These are phyloP conservation scores for Scolopax bukidnonensis DNA, from an alignment of 2,797 vertebrate genomes.

Conservation along the genomic window DNA sequence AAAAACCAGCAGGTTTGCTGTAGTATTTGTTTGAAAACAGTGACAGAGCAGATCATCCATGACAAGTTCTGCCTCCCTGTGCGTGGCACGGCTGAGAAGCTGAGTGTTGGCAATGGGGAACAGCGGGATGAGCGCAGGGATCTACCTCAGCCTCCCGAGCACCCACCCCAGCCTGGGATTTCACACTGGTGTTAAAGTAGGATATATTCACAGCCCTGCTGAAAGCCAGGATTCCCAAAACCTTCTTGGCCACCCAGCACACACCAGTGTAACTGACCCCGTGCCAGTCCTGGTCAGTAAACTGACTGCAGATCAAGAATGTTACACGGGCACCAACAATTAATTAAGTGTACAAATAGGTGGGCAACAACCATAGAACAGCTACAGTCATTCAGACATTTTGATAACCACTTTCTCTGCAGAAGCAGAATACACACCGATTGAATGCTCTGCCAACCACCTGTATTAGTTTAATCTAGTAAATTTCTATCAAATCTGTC, in stretches of 20 bases:
- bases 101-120: neutral
- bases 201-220: neutral
- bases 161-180: rapidly evolving
- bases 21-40: neutral
- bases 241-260: neutral
- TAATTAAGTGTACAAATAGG: neutral
- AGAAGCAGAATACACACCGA: neutral
- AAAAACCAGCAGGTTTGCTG: neutral
- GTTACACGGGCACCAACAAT: neutral
- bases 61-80: neutral
- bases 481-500: neutral
- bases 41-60: neutral
- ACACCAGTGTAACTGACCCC: neutral
- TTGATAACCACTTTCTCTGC: neutral
- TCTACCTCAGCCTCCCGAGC: neutral
- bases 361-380: neutral
- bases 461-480: neutral
- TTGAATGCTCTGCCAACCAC: neutral
- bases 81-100: neutral
- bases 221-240: neutral
- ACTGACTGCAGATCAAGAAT: neutral
- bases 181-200: neutral
- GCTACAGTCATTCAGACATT: neutral
- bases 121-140: neutral
- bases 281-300: neutral